A percentile compares a stretch with the other conserved stretches of the same genome.
Evolutionary conservation across 2,888 invertebrate species (phyloP).

Genomic region (Cephus runcator): DNA sequence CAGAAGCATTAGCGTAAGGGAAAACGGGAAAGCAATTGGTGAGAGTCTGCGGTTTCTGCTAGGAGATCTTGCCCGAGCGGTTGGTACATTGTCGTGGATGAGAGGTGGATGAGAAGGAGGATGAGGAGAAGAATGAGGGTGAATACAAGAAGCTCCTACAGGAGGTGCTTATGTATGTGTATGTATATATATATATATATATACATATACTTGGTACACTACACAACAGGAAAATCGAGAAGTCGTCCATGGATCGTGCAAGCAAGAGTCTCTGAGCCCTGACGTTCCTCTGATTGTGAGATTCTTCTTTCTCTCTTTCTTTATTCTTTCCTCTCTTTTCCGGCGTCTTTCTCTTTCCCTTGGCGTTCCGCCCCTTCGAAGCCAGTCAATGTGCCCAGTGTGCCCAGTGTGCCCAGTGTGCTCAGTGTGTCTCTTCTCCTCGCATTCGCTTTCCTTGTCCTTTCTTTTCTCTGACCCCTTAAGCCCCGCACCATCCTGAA

Average conservation of each 20-base stretch:
- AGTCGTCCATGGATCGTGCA: too few relatives aligned
- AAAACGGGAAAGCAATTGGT: conserved; percentile 24
- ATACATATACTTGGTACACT: too few relatives aligned
- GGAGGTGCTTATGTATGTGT: too few relatives aligned
- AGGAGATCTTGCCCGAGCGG: too few relatives aligned
- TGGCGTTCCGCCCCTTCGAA: background rate
- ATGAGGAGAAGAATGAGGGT: conserved; percentile 3
- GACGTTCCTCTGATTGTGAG: background rate
- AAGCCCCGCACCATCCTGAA: too few relatives aligned
- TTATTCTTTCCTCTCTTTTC: background rate
- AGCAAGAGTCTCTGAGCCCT: too few relatives aligned
- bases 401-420: background rate
- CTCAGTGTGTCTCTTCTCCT: conserved; percentile 19
- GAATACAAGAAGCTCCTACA: too few relatives aligned
- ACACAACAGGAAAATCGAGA: background rate
- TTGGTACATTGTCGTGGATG: background rate
- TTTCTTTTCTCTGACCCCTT: conserved; percentile 2
- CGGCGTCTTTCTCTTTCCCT: background rate
- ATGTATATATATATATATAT: too few relatives aligned
- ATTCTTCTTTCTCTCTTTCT: conserved; percentile 1
- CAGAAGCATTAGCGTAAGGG: conserved; percentile 6
- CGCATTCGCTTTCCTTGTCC: conserved; percentile 6
- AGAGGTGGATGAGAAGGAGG: conserved; percentile 4
- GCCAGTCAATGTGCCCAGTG: too few relatives aligned
- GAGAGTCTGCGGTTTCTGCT: conserved; percentile 28